A percentile compares a stretch with the other conserved stretches of the same genome.
Conservation (phyloP, 2,888 invertebrate species). For the Caenorhabditis sulstoni region DNA sequence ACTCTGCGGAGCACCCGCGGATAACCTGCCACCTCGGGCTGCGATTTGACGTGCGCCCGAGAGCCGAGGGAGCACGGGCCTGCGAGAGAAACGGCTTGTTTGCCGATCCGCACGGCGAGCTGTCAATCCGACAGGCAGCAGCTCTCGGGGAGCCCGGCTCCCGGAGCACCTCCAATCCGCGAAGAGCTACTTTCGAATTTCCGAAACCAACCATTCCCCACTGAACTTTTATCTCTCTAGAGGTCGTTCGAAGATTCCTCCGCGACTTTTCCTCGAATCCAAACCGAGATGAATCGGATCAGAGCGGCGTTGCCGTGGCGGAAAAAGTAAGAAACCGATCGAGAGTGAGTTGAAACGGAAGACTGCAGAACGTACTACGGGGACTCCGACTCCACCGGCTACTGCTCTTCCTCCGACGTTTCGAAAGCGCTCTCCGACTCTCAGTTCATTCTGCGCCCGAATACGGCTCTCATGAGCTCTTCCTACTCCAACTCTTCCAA, state of each 20-base stretch:
- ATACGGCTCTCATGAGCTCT: conserved; percentile 37
- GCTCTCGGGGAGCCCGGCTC: conserved; percentile 10
- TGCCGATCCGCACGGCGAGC: conserved; percentile 34
- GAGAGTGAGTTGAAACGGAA: background rate
- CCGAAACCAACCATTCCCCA: conserved; percentile 6
- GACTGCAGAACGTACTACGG: conserved; percentile 60
- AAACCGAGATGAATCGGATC: conserved; percentile 56
- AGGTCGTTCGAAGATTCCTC: background rate
- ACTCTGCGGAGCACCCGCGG: conserved; percentile 17
- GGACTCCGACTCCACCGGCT: conserved; percentile 67
- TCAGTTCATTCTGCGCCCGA: conserved; percentile 66
- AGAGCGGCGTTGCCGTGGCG: conserved; percentile 55
- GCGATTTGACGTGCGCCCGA: conserved; percentile 21
- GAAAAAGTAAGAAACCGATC: conserved; percentile 20
- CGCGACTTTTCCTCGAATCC: background rate
- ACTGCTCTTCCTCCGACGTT: conserved; percentile 60
- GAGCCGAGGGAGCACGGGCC: too few relatives aligned
- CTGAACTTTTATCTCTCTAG: conserved; percentile 3
- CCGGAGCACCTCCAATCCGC: conserved; percentile 1
- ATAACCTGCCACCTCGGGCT: conserved; percentile 47
- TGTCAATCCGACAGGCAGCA: conserved; percentile 48
- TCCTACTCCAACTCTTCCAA: conserved; percentile 36
- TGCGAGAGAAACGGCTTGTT: conserved; percentile 7
- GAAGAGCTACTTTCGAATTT: conserved; percentile 3
- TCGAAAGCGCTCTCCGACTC: conserved; percentile 61